phyloP scores from a whole-genome alignment of 2,797 vertebrate genomes.

The Xiphophorus birchmanni region DNA sequence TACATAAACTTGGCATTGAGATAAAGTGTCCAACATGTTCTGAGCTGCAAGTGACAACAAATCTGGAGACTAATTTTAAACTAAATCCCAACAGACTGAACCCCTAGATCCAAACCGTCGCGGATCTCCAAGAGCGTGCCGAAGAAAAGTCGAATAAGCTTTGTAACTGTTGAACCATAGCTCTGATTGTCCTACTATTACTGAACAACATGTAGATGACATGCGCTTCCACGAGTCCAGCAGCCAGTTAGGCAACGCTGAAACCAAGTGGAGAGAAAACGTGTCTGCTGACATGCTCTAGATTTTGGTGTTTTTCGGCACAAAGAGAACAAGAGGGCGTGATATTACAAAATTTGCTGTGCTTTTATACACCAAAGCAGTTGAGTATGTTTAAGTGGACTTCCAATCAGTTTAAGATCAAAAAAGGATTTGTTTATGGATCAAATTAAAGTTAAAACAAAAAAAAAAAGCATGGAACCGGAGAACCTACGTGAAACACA shows the following conservation, averaged over 20 bases:
- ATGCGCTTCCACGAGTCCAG: background rate
- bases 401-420: background rate
- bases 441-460: background rate
- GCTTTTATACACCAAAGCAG: background rate
- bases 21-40: slow-evolving; percentile 6
- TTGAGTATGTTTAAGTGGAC: background rate
- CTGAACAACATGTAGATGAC: background rate
- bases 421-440: background rate
- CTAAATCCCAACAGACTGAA: background rate
- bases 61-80: background rate
- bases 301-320: background rate
- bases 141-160: background rate
- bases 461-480: background rate
- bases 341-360: background rate
- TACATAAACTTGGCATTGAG: background rate
- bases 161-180: background rate
- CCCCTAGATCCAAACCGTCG: background rate
- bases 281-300: background rate
- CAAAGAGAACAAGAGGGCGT: background rate
- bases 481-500: background rate
- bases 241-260: background rate
- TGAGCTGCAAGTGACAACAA: background rate
- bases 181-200: background rate
- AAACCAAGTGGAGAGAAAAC: background rate
- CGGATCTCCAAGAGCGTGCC: background rate